Conservation (phyloP, 2,888 invertebrate species). For the Apomyelois bistriatella region DNA sequence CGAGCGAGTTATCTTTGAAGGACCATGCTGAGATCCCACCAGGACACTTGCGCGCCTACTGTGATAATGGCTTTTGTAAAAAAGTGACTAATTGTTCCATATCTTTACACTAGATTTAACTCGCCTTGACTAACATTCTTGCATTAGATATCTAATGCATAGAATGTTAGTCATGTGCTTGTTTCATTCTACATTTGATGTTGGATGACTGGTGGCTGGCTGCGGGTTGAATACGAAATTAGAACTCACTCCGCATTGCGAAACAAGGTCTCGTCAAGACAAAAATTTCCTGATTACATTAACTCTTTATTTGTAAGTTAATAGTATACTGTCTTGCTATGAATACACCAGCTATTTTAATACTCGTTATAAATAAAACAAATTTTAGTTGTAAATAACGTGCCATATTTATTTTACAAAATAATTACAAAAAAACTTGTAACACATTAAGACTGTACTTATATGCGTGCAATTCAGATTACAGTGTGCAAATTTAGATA, state of each 20-base stretch:
- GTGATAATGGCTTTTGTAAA: constrained; percentile 22
- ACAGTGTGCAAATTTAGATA: constrained; percentile 49
- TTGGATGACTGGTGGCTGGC: not conserved
- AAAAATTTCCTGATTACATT: not conserved
- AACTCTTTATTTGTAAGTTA: not conserved
- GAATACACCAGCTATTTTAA: too few species aligned
- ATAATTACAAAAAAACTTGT: constrained; percentile 77
- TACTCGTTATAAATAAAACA: constrained; percentile 30
- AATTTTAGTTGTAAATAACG: constrained; percentile 72
- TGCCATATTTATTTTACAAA: constrained; percentile 80
- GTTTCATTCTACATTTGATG: not conserved
- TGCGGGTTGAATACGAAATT: constrained; percentile 4
- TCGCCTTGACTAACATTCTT: constrained; percentile 6
- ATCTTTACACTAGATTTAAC: not conserved
- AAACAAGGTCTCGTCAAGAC: not conserved
- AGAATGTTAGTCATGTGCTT: not conserved
- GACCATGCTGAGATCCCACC: constrained; percentile 41
- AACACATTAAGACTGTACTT: constrained; percentile 76
- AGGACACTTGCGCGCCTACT: constrained; percentile 25
- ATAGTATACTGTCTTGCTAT: too few species aligned
- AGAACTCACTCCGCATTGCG: not conserved
- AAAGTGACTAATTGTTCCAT: not conserved
- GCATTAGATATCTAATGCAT: constrained; percentile 1
- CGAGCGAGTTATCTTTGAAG: constrained; percentile 45
- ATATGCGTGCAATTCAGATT: constrained; percentile 71